These are phyloP conservation scores for Parapsyche elsis DNA, from an alignment of 1,140 invertebrate genomes.

Conservation along the genomic window DNA sequence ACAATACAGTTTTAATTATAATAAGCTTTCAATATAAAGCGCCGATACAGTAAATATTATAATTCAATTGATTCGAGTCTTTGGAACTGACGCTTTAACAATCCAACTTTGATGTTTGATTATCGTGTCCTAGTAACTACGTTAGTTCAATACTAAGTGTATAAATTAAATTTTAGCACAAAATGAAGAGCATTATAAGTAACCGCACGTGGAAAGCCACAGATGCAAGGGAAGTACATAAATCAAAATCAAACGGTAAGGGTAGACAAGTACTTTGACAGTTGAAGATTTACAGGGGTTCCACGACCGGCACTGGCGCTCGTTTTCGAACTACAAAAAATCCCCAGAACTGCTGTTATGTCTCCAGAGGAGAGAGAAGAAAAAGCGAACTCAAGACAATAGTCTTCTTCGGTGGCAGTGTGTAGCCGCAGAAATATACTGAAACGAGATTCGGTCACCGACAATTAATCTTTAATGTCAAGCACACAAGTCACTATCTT, in stretches of 20 bases:
- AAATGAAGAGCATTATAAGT: not conserved
- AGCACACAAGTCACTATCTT: slow-evolving; percentile 48
- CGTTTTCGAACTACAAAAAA: slow-evolving; percentile 48
- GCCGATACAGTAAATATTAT: too few relatives aligned
- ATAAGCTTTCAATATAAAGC: too few relatives aligned
- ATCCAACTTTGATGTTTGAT: too few relatives aligned
- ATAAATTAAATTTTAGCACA: too few relatives aligned
- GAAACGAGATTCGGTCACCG: slow-evolving; percentile 50
- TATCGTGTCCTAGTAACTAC: too few relatives aligned
- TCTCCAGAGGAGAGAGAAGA: slow-evolving; percentile 22
- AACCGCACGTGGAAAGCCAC: slow-evolving; percentile 23
- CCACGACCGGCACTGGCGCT: not conserved
- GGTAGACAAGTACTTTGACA: slow-evolving; percentile 50
- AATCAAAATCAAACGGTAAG: slow-evolving; percentile 52
- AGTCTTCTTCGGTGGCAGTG: not conserved
- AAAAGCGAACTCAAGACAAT: slow-evolving; percentile 35
- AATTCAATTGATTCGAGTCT: too few relatives aligned
- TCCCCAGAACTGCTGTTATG: slow-evolving; percentile 26
- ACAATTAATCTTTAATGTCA: slow-evolving; percentile 56
- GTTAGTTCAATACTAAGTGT: too few relatives aligned
- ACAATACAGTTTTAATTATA: too few relatives aligned
- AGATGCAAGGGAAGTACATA: slow-evolving; percentile 42
- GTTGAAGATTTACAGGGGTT: slow-evolving; percentile 54
- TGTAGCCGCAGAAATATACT: slow-evolving; percentile 44
- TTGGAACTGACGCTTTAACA: too few relatives aligned